Evolutionary conservation across 2,797 vertebrate genomes (phyloP).

Genomic region (Chrosomus eos): DNA sequence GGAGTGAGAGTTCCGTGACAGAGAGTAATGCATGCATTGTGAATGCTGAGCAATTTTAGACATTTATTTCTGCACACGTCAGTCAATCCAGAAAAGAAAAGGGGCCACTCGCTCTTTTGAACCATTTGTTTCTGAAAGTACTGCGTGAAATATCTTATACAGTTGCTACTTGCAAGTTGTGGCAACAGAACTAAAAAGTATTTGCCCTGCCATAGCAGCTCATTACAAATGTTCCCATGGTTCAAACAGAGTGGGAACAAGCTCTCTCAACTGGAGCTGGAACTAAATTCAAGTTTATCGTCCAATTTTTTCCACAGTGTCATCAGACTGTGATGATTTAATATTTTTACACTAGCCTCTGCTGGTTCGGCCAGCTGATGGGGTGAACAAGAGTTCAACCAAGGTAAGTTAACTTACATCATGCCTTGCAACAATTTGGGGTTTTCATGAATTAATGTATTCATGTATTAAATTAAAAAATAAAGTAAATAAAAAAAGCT

Average conservation of each 20-base stretch:
- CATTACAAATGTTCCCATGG: slow-evolving; percentile 52
- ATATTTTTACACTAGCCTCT: slow-evolving; percentile 50
- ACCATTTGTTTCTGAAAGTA: slow-evolving; percentile 19
- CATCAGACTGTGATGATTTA: slow-evolving; percentile 49
- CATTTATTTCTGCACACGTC: slow-evolving; percentile 17
- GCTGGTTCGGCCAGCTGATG: neutral
- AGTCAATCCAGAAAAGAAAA: slow-evolving; percentile 1
- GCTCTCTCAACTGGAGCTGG: slow-evolving; percentile 46
- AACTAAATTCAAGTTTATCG: slow-evolving; percentile 55
- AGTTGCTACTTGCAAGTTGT: slow-evolving; percentile 12
- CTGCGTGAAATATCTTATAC: slow-evolving; percentile 19
- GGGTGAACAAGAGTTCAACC: neutral
- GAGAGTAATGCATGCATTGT: neutral
- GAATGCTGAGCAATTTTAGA: neutral
- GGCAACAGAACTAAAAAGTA: slow-evolving; percentile 30
- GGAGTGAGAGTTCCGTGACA: neutral
- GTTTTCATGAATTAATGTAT: neutral
- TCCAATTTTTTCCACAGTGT: slow-evolving; percentile 57
- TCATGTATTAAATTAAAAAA: neutral
- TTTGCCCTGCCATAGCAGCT: slow-evolving; percentile 36
- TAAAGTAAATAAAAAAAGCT: neutral
- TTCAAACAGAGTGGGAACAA: slow-evolving; percentile 41
- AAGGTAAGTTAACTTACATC: neutral
- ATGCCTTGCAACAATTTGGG: neutral
- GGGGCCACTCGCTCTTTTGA: slow-evolving; percentile 6